phyloP scores from a whole-genome alignment of 2,113 vertebrate genomes.

The Phalacrocorax carbo region DNA sequence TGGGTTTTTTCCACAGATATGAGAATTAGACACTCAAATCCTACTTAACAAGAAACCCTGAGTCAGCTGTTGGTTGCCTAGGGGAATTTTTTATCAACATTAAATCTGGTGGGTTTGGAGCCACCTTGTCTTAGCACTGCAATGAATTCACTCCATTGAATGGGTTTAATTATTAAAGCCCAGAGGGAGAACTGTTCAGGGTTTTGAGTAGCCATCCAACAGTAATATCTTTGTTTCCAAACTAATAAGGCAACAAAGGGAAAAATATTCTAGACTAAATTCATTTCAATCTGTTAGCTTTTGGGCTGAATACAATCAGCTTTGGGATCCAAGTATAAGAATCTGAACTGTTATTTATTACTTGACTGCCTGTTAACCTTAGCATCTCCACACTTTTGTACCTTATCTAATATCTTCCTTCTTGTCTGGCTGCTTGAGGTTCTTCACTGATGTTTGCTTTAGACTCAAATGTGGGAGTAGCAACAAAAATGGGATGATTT shows the following conservation, averaged over 20 bases:
- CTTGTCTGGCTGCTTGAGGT: background rate
- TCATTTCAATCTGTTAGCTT: background rate
- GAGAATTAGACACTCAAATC: background rate
- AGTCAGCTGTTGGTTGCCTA: background rate
- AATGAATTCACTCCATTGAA: background rate
- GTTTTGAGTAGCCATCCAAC: background rate
- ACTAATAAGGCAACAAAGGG: background rate
- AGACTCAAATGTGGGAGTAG: background rate
- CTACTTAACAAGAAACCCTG: background rate
- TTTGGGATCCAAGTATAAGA: background rate
- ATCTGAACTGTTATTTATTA: background rate
- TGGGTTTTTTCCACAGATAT: background rate
- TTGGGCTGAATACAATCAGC: background rate
- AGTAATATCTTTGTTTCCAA: background rate
- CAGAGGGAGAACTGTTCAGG: background rate
- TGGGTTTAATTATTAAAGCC: conserved; percentile 3
- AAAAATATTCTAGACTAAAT: background rate
- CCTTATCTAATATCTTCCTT: background rate
- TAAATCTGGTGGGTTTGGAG: background rate
- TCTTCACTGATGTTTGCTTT: background rate
- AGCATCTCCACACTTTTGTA: background rate
- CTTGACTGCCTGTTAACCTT: background rate
- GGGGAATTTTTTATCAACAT: background rate
- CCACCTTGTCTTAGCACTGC: background rate
- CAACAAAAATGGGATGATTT: background rate